Conservation (phyloP, 2,797 vertebrate genomes). For the Alca torda region DNA sequence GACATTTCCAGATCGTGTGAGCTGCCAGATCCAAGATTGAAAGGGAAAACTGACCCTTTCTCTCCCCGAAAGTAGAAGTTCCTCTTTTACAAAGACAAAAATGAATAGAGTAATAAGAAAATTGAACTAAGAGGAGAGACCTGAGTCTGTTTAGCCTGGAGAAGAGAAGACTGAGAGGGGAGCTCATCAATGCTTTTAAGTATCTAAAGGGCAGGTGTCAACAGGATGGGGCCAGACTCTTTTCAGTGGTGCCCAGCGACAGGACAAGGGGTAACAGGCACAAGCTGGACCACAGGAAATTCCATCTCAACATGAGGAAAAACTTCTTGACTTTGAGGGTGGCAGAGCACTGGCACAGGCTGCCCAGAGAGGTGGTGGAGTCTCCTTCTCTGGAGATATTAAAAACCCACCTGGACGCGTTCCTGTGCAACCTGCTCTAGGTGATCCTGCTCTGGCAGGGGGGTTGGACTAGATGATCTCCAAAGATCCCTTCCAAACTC, state of each 20-base stretch:
- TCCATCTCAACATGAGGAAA: not conserved
- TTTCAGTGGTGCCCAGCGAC: not conserved
- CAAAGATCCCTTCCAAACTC: not conserved
- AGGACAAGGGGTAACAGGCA: not conserved
- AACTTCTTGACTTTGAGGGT: not conserved
- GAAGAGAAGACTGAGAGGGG: not conserved
- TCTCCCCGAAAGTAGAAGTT: not conserved
- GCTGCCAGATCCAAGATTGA: not conserved
- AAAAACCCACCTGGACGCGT: not conserved
- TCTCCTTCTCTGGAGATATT: not conserved
- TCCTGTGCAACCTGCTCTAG: not conserved
- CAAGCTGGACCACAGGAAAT: not conserved
- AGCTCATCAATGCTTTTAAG: not conserved
- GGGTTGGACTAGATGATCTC: not conserved
- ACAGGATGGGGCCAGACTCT: not conserved
- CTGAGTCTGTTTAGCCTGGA: not conserved
- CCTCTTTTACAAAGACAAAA: not conserved
- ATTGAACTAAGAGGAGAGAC: not conserved
- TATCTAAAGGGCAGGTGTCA: not conserved
- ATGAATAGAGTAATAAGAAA: not conserved
- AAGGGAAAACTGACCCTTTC: constrained; percentile 23
- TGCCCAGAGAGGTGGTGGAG: not conserved
- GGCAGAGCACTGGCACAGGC: not conserved
- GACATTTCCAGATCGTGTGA: not conserved
- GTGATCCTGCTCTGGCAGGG: not conserved